Conservation (phyloP, 2,888 invertebrate genomes). For the Anoncus sp. region DNA sequence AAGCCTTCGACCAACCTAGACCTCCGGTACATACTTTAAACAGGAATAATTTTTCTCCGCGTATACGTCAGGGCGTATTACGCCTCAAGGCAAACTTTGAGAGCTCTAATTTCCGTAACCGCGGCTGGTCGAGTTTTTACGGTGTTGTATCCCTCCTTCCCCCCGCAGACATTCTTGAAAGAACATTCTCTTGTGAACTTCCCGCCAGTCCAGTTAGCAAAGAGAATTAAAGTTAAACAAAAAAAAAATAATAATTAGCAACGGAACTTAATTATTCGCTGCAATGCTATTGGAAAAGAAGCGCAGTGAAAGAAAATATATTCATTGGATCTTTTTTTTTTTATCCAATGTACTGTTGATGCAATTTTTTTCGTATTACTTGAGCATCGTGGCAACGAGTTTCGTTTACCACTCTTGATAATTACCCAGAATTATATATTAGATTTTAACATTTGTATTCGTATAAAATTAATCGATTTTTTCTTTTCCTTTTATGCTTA, state of each 20-base stretch:
- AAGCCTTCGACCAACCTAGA: constrained; percentile 45
- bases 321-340: constrained; percentile 17
- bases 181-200: constrained; percentile 30
- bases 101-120: constrained; percentile 62
- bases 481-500: constrained; percentile 79
- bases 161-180: neutral
- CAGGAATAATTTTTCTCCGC: constrained; percentile 54
- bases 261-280: constrained; percentile 39
- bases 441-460: neutral
- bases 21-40: constrained; percentile 53
- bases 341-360: neutral
- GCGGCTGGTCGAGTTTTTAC: constrained; percentile 31
- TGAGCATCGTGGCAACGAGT: neutral
- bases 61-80: constrained; percentile 60
- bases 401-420: neutral
- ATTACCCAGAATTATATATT: neutral
- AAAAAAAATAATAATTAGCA: constrained; percentile 14
- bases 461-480: constrained; percentile 7
- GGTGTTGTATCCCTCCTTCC: constrained; percentile 22
- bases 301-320: neutral
- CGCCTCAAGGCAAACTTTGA: constrained; percentile 45
- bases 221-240: constrained; percentile 46
- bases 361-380: constrained; percentile 8
- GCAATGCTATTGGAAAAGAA: constrained; percentile 25
- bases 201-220: constrained; percentile 25